These are phyloP conservation scores for Zophobas atratus DNA, from an alignment of 1,140 invertebrate genomes.

Conservation along the genomic window DNA sequence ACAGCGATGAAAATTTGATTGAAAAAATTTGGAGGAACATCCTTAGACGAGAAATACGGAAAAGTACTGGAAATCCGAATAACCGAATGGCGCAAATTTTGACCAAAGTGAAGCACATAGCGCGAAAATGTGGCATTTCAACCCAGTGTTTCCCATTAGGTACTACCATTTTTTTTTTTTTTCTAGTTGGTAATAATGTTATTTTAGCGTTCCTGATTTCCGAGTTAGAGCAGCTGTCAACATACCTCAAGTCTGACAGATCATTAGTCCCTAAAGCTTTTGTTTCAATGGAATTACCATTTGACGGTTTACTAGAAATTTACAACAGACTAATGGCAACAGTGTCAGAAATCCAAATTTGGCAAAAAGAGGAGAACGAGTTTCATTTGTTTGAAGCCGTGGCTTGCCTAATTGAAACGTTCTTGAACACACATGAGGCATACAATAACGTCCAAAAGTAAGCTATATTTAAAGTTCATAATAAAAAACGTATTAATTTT, in stretches of 20 bases:
- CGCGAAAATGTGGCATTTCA: slow-evolving; percentile 80
- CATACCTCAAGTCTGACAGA: slow-evolving; percentile 77
- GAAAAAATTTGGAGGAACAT: slow-evolving; percentile 88
- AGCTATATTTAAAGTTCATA: slow-evolving; percentile 52
- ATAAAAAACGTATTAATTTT: slow-evolving; percentile 38
- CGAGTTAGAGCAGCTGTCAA: slow-evolving; percentile 82
- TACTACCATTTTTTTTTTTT: slow-evolving; percentile 64
- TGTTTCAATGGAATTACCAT: slow-evolving; percentile 78
- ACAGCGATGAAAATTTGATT: slow-evolving; percentile 80
- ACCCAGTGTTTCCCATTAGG: slow-evolving; percentile 83
- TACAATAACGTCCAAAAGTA: slow-evolving; percentile 72
- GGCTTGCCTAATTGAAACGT: slow-evolving; percentile 76
- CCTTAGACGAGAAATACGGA: slow-evolving; percentile 73
- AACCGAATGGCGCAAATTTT: slow-evolving; percentile 79
- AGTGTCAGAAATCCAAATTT: slow-evolving; percentile 78
- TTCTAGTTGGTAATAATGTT: slow-evolving; percentile 53
- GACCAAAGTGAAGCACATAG: slow-evolving; percentile 82
- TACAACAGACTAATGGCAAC: slow-evolving; percentile 71
- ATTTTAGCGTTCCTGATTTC: slow-evolving; percentile 80
- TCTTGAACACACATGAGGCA: slow-evolving; percentile 72
- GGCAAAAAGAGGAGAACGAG: slow-evolving; percentile 84
- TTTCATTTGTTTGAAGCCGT: slow-evolving; percentile 82
- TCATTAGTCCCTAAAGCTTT: slow-evolving; percentile 80
- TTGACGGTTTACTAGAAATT: slow-evolving; percentile 81
- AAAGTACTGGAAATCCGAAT: slow-evolving; percentile 70